Conservation (phyloP, 2,888 invertebrate genomes). For the Tetragonisca angustula region DNA sequence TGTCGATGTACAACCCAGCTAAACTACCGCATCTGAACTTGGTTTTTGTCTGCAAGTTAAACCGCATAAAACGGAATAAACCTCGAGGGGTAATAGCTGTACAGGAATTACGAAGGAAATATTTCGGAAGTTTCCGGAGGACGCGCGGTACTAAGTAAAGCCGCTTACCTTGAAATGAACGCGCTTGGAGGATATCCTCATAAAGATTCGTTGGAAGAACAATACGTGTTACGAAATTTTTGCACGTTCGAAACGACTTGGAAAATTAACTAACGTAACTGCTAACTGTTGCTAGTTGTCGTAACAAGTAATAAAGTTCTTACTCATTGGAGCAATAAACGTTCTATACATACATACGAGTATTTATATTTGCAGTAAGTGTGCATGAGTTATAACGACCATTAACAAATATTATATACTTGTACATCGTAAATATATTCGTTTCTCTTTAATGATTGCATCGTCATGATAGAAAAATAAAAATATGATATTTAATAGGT, state of each 20-base stretch:
- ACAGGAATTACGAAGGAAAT: conserved; percentile 28
- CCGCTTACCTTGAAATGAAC: conserved; percentile 2
- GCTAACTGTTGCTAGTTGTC: too few relatives aligned
- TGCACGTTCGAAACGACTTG: background rate
- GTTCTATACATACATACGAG: too few relatives aligned
- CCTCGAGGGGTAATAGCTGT: background rate
- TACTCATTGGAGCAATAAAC: too few relatives aligned
- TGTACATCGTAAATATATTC: too few relatives aligned
- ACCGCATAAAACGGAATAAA: conserved; percentile 37
- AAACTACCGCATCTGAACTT: conserved; percentile 12
- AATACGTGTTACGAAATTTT: background rate
- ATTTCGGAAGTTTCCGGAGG: conserved; percentile 19
- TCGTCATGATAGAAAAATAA: too few relatives aligned
- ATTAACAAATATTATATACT: too few relatives aligned
- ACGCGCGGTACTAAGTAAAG: conserved; percentile 4
- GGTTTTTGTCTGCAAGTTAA: conserved; percentile 10
- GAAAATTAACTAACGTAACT: too few relatives aligned
- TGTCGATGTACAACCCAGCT: conserved; percentile 12
- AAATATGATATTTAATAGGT: too few relatives aligned
- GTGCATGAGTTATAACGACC: too few relatives aligned
- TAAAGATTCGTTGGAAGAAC: background rate
- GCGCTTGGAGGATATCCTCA: background rate
- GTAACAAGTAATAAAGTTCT: too few relatives aligned
- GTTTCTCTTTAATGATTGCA: too few relatives aligned
- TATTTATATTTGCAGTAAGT: too few relatives aligned